Conservation (phyloP, 2,888 invertebrate species). For the Limnephilus auricula region DNA sequence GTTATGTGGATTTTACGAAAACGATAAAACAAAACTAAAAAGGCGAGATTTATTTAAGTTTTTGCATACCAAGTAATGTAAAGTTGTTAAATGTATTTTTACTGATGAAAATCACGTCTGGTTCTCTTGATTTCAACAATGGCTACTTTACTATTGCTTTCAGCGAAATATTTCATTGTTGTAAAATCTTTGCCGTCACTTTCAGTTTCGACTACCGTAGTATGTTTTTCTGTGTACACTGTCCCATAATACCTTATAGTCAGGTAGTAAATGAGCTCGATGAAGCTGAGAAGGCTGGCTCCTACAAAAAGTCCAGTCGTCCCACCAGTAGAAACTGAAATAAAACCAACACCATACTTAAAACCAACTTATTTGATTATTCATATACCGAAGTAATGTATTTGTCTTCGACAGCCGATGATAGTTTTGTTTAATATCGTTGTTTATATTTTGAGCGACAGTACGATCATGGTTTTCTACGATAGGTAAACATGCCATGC, state of each 20-base stretch:
- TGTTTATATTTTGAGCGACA: not conserved
- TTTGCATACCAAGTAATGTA: not conserved
- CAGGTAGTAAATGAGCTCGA: conserved; percentile 81
- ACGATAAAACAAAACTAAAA: not conserved
- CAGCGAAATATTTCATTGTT: conserved; percentile 23
- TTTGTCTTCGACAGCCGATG: not conserved
- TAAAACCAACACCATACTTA: not conserved
- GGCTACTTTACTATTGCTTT: conserved; percentile 44
- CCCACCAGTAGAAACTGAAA: conserved; percentile 81
- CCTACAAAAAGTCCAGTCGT: conserved; percentile 82
- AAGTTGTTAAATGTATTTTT: not conserved
- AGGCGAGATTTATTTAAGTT: not conserved
- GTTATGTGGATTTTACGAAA: not conserved
- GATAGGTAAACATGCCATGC: not conserved
- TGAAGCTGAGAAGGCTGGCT: conserved; percentile 82
- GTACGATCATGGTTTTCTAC: not conserved
- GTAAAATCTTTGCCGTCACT: not conserved
- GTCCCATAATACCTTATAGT: conserved; percentile 76
- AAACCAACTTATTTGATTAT: not conserved
- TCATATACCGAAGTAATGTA: too few species aligned
- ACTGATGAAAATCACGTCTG: conserved; percentile 48
- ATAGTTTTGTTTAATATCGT: not conserved
- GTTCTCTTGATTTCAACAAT: conserved; percentile 65
- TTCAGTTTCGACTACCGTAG: conserved; percentile 6
- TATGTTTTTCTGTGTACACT: conserved; percentile 68